Conservation (phyloP, 2,113 vertebrate species). For the Albula glossodonta region DNA sequence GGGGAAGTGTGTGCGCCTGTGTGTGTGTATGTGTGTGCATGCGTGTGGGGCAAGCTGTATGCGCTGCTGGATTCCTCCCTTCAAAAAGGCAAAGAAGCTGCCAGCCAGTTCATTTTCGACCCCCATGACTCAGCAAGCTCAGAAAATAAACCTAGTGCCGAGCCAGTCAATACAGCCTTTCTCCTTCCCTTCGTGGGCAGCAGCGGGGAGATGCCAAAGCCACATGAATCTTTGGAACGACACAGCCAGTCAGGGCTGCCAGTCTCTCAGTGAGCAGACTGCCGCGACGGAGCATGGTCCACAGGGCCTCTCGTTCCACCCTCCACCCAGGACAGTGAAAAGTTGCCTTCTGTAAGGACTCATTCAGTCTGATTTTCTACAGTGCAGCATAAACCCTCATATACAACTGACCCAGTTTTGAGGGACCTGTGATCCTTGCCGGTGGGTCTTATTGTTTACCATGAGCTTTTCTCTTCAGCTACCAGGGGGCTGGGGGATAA, state of each 20-base stretch:
- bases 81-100: neutral
- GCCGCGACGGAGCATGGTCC: neutral
- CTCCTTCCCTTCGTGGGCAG: neutral
- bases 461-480: neutral
- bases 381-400: conserved; percentile 21
- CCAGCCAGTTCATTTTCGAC: neutral
- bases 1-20: neutral
- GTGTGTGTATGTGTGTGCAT: neutral
- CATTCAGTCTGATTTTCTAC: conserved; percentile 27
- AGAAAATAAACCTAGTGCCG: neutral
- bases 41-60: neutral
- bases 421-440: conserved; percentile 8
- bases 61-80: neutral
- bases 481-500: neutral
- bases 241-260: neutral
- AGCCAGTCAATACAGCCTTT: neutral
- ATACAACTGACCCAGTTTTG: conserved; percentile 51
- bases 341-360: conserved; percentile 13
- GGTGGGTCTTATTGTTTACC: neutral
- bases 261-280: neutral
- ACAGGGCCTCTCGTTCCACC: neutral
- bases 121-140: neutral
- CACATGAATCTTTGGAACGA: conserved; percentile 16
- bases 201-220: conserved; percentile 7
- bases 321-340: conserved; percentile 1